These are phyloP conservation scores for Drosophila ustulata DNA, from an alignment of 2,888 invertebrate genomes.

Conservation along the genomic window DNA sequence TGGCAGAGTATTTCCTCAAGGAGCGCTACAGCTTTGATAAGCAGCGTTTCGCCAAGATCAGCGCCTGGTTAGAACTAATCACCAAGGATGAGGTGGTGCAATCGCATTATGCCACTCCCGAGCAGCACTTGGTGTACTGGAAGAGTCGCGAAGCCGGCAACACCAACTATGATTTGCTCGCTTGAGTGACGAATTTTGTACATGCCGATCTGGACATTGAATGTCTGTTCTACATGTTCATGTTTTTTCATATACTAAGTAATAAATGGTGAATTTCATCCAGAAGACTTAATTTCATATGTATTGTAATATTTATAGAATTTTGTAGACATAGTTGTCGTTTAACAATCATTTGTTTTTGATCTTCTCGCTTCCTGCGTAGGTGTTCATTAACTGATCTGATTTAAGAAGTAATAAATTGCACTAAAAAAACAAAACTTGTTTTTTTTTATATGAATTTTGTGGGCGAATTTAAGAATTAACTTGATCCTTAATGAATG, in stretches of 20 bases:
- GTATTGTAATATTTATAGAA: background rate
- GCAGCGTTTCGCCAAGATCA: slow-evolving; percentile 49
- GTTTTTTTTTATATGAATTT: no score
- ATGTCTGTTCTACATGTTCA: background rate
- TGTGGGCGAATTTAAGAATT: no score
- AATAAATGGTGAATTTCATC: slow-evolving; percentile 5
- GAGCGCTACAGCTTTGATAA: slow-evolving; percentile 85
- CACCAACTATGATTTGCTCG: slow-evolving; percentile 85
- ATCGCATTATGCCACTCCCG: slow-evolving; percentile 88
- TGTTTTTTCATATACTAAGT: background rate
- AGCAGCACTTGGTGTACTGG: slow-evolving; percentile 90
- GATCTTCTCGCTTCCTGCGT: no score
- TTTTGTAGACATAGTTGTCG: no score
- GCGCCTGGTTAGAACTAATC: slow-evolving; percentile 85
- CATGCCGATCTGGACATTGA: background rate
- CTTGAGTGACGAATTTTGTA: background rate
- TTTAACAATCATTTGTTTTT: no score
- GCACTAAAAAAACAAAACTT: no score
- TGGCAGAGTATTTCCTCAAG: slow-evolving; percentile 87
- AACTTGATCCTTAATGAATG: no score
- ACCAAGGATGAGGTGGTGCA: slow-evolving; percentile 89
- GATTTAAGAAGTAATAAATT: no score
- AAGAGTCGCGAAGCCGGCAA: slow-evolving; percentile 88
- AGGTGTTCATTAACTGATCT: no score
- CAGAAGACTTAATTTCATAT: background rate